Percentiles rank a stretch among this genome's conserved stretches.
Conservation (phyloP, 1,140 invertebrate genomes). For the Helicoverpa zea region DNA sequence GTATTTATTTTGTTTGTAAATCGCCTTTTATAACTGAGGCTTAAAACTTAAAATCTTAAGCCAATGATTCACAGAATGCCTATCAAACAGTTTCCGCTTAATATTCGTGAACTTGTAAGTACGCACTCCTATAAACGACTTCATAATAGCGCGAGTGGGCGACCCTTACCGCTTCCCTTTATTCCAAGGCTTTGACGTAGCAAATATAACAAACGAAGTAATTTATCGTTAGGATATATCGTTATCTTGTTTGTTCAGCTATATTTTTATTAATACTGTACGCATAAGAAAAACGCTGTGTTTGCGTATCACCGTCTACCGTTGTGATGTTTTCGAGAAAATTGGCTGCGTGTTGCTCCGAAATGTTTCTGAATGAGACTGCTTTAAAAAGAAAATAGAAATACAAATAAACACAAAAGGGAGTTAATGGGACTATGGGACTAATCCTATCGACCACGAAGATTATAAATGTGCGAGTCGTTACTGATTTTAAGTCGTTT, state of each 20-base stretch:
- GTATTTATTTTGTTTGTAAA: no score
- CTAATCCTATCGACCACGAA: background rate
- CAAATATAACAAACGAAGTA: constrained; percentile 42
- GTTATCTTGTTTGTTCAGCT: constrained; percentile 46
- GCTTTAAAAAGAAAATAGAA: constrained; percentile 32
- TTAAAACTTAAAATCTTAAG: background rate
- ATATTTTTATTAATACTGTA: constrained; percentile 43
- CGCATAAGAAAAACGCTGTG: constrained; percentile 30
- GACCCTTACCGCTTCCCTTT: constrained; percentile 24
- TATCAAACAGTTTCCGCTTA: constrained; percentile 16
- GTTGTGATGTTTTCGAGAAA: constrained; percentile 11
- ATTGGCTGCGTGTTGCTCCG: constrained; percentile 21
- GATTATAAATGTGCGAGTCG: background rate
- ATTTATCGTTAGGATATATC: constrained; percentile 42
- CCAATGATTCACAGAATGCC: background rate
- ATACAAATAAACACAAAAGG: constrained; percentile 14
- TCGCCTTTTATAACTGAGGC: no score
- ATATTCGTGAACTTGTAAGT: constrained; percentile 22
- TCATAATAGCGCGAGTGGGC: constrained; percentile 24
- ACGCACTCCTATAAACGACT: constrained; percentile 25
- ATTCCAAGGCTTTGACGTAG: constrained; percentile 34
- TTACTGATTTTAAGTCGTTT: no score
- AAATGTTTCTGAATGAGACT: constrained; percentile 21
- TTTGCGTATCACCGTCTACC: constrained; percentile 28
- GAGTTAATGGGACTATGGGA: background rate